Percentiles rank a stretch among this genome's conserved stretches.
phyloP scores from a whole-genome alignment of 2,797 vertebrate species.

The Centropyge bicolor region DNA sequence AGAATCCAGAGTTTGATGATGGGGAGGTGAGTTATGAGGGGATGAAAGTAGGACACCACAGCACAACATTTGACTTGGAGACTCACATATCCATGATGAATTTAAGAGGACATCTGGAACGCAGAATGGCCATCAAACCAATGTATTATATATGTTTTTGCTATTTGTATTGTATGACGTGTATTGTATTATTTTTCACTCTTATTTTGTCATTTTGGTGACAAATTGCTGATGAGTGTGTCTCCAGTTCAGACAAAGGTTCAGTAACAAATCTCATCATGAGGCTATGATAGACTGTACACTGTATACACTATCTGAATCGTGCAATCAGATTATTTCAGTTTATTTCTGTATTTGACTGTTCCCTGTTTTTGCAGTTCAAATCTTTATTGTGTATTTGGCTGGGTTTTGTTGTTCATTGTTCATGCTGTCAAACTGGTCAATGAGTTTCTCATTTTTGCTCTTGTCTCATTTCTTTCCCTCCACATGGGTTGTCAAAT shows the following conservation, averaged over 20 bases:
- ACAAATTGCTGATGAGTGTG: conserved; percentile 12
- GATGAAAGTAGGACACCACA: conserved; percentile 47
- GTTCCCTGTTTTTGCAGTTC: not conserved
- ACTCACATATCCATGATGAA: conserved; percentile 7
- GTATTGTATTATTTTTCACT: not conserved
- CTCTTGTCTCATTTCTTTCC: not conserved
- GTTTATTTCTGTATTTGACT: not conserved
- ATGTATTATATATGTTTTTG: conserved; percentile 4
- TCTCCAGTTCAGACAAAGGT: conserved; percentile 27
- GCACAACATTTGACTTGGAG: conserved; percentile 43
- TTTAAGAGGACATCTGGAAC: conserved; percentile 20
- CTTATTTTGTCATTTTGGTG: conserved; percentile 16
- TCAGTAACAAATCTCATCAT: conserved; percentile 13
- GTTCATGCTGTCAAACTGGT: not conserved
- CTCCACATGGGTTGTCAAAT: not conserved
- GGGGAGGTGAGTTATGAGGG: conserved; percentile 50
- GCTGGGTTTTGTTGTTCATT: not conserved
- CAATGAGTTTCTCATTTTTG: not conserved
- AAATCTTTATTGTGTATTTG: not conserved
- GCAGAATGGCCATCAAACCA: not conserved
- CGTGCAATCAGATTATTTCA: too few species aligned
- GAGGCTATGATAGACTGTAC: not conserved
- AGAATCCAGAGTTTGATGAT: conserved; percentile 66
- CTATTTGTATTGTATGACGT: not conserved
- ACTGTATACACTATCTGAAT: too few species aligned